Evolutionary conservation across 1,140 invertebrate species (phyloP), one percentile per base, ranked within the genome.

Genomic region (Theocolax elegans): DNA sequence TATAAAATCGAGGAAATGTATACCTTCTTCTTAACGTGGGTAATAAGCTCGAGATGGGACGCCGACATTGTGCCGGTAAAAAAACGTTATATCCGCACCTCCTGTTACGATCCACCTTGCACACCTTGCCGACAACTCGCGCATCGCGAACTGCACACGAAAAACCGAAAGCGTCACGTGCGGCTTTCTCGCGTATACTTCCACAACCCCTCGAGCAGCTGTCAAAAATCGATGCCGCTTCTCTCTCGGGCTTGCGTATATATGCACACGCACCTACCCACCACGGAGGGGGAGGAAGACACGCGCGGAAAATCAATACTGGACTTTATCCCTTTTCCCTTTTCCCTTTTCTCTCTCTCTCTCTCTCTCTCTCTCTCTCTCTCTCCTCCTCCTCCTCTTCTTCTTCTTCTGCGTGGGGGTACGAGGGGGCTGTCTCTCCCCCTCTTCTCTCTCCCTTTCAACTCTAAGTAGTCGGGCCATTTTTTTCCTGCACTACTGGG

Each of bases 191-290:
- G 27, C 8, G 51, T 59, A 51, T 40, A n/a, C n/a, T n/a, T n/a
- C n/a, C n/a, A n/a, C n/a, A n/a, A n/a, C n/a, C n/a, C n/a, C n/a
- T n/a, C n/a, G n/a, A 81, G 80, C 83, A 85, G 82, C 83, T 85
- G 83, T 85, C 81, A 83, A 83, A 84, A 85, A 85, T 85, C 83
- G 82, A 85, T 85, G 81, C 76, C 76, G 70, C 76, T 73, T 25
- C 62, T 75, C 59, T 53, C 58, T 54, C 54, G 58, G 35, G 42
- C 35, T 23, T 19, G 42, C 6, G n/a, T n/a, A n/a, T n/a, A n/a
- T n/a, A n/a, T n/a, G n/a, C n/a, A n/a, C n/a, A n/a, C n/a, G n/a
- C n/a, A n/a, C n/a, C n/a, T n/a, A n/a, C n/a, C n/a, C n/a, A n/a
- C 4, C 31, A 35, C 31, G 42, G n/a, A 46, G 42, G 17, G 42